phyloP scores from a whole-genome alignment of 30 jellyfish, hydroid and myxozoan genomes.

The Aurelia sp. region DNA sequence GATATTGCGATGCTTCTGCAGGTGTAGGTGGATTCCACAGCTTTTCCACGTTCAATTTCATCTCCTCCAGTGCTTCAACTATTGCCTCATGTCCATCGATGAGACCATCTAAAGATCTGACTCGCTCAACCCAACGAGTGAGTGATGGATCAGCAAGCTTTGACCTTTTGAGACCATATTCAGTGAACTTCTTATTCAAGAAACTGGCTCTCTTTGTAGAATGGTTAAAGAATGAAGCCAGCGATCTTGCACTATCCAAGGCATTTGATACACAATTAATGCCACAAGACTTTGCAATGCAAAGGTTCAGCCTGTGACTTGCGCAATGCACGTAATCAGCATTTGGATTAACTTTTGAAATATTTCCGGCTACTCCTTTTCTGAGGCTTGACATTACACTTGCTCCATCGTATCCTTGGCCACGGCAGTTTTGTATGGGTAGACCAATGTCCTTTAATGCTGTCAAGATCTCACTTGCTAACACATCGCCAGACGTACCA shows the following conservation, averaged over 20 bases:
- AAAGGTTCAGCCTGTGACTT: slow-evolving; percentile 46
- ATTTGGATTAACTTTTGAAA: slow-evolving; percentile 32
- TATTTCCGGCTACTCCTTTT: slow-evolving; percentile 54
- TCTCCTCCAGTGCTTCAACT: slow-evolving; percentile 43
- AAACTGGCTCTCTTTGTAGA: slow-evolving; percentile 31
- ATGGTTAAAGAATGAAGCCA: slow-evolving; percentile 22
- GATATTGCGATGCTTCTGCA: slow-evolving; percentile 25
- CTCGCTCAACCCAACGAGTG: slow-evolving; percentile 56
- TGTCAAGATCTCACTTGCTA: slow-evolving; percentile 24
- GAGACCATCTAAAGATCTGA: slow-evolving; percentile 47
- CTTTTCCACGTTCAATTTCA: slow-evolving; percentile 15
- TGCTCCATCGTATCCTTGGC: slow-evolving; percentile 69
- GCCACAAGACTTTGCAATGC: slow-evolving; percentile 48
- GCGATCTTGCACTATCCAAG: slow-evolving; percentile 9
- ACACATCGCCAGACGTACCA: slow-evolving; percentile 35
- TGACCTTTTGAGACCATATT: slow-evolving; percentile 12
- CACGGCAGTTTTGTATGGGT: slow-evolving; percentile 37
- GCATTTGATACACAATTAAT: not conserved
- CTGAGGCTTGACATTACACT: slow-evolving; percentile 45
- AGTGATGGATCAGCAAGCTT: slow-evolving; percentile 38
- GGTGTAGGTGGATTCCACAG: slow-evolving; percentile 18
- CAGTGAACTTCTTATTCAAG: not conserved
- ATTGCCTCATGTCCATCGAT: slow-evolving; percentile 37
- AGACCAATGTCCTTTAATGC: slow-evolving; percentile 45
- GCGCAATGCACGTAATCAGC: slow-evolving; percentile 66